These are phyloP conservation scores for Lepus europaeus DNA, from an alignment of 2,113 vertebrate species.

Conservation along the genomic window DNA sequence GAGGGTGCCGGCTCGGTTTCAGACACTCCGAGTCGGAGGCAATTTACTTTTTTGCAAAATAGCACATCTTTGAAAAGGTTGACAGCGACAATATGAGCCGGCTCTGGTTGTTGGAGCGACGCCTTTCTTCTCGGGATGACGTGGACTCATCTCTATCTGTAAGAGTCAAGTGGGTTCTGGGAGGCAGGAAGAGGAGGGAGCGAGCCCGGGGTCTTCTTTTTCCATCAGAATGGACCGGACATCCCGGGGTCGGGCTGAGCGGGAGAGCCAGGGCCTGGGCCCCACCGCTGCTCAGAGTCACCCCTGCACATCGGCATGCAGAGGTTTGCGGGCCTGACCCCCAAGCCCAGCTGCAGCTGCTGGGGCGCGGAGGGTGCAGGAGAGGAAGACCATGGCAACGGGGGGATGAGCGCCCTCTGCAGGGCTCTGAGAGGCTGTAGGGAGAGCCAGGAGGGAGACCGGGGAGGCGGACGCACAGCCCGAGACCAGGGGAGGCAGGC, in stretches of 20 bases:
- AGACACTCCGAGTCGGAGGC: constrained; percentile 62
- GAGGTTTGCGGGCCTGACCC: no score
- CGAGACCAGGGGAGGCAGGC: no score
- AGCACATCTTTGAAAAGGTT: constrained; percentile 69
- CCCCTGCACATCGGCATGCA: no score
- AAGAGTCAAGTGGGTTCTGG: neutral
- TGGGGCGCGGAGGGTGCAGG: neutral
- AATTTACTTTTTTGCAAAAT: constrained; percentile 72
- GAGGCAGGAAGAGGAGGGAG: neutral
- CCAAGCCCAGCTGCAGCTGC: neutral
- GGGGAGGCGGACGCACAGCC: neutral
- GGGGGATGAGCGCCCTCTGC: accelerated
- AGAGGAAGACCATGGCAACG: neutral
- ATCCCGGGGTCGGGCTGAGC: neutral
- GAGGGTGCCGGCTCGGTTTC: constrained; percentile 40
- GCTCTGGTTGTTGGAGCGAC: constrained; percentile 29
- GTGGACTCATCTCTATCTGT: constrained; percentile 54
- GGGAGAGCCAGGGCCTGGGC: neutral
- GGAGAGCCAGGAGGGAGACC: neutral
- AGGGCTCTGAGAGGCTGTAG: neutral
- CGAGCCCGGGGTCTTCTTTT: constrained; percentile 54
- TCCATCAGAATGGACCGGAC: constrained; percentile 62
- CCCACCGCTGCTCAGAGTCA: neutral
- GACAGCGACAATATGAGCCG: constrained; percentile 17
- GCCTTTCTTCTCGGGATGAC: constrained; percentile 68